These are phyloP conservation scores for Halictus quadricinctus DNA, from an alignment of 2,888 invertebrate genomes.

Conservation along the genomic window DNA sequence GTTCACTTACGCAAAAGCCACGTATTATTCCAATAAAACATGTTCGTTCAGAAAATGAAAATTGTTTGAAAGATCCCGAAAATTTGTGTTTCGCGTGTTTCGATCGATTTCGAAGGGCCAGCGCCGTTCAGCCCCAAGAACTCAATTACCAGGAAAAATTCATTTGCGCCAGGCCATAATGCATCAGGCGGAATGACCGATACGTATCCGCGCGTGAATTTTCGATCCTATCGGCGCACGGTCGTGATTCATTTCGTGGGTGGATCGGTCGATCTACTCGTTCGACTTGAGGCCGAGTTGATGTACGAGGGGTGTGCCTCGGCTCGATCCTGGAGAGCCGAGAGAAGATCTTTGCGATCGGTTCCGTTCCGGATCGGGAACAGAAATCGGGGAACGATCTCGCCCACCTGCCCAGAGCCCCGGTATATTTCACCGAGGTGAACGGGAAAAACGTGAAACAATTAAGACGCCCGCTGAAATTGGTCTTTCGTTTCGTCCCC, in stretches of 20 bases:
- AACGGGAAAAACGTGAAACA: conserved; percentile 24
- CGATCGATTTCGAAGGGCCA: neutral
- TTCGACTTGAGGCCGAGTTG: conserved; percentile 45
- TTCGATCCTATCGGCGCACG: conserved; percentile 53
- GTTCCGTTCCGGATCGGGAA: conserved; percentile 19
- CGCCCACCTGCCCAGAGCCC: conserved; percentile 6
- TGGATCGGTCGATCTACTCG: conserved; percentile 60
- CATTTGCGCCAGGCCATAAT: conserved; percentile 19
- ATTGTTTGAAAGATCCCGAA: neutral
- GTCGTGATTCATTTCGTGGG: conserved; percentile 64
- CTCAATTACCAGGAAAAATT: conserved; percentile 27
- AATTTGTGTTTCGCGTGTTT: neutral
- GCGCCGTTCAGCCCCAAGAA: neutral
- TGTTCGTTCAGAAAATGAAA: neutral
- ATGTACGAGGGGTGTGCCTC: conserved; percentile 56
- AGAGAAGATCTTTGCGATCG: conserved; percentile 43
- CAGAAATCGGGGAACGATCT: conserved; percentile 33
- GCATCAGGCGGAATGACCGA: conserved; percentile 47
- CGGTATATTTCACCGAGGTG: conserved; percentile 31
- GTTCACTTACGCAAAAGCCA: too few species aligned
- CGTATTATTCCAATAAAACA: too few species aligned
- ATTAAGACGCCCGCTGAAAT: conserved; percentile 37
- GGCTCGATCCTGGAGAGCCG: conserved; percentile 27
- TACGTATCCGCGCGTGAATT: conserved; percentile 53
- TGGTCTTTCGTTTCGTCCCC: neutral